Evolutionary conservation across 2,888 invertebrate species (phyloP), one percentile per base, ranked within the genome.

Genomic region (Athripsodes cinereus): DNA sequence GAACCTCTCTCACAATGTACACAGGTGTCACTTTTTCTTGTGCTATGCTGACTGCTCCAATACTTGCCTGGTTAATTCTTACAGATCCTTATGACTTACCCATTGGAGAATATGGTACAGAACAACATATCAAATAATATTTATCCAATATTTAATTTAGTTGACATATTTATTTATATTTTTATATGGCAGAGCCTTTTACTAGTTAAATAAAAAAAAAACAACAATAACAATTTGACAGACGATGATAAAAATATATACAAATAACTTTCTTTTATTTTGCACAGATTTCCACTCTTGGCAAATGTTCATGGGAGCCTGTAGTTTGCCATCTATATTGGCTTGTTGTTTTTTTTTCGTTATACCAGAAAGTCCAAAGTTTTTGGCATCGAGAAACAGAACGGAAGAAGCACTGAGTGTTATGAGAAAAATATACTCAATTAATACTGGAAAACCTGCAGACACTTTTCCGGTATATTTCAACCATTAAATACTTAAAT

Each of bases 331-430:
- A 40, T 54, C 61, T 10, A 22, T 57, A 6, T 2, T 61, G 48
- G 73, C 75, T 1, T 81, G 83, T 0, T 86, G 91, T 8, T 85
- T 87, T 20, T 68, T 91, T 0, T 65, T 13, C 2, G 87, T 1
- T 61, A 74, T 87, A 57, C 88, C 90, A 0, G 91, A 91, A 70
- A 90, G 88, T 68, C 90, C 90, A 3, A 88, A 89, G 71, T 90
- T 87, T 71, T 74, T 90, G 2, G 84, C 90, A 81, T 81, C 86
- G 1, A 77, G 83, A 49, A 85, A 87, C 1, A 74, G 81, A 48
- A 84, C 83, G 61, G 79, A 82, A 10, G 83, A 87, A 66, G 88
- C 89, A 0, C 67, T 89, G 64, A 67, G 72, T 2, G 79, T 88
- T 2, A 83, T 89, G 64, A 74, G 74, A 61, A 77, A 68, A 63